These are phyloP conservation scores for Heliconius erato DNA, from an alignment of 2,888 invertebrate species.

Conservation along the genomic window DNA sequence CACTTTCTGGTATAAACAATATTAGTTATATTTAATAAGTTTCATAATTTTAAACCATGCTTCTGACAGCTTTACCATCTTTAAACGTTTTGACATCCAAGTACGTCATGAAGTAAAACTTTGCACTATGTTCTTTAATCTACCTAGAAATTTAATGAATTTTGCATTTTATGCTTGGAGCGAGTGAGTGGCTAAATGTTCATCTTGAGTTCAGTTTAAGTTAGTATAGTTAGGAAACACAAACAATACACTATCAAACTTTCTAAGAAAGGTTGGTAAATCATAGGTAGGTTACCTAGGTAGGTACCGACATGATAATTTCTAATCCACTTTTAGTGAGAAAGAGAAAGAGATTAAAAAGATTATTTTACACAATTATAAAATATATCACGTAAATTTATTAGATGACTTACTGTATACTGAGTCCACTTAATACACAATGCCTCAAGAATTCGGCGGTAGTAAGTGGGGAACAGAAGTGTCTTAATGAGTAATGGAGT, in stretches of 20 bases:
- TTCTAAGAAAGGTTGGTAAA: neutral
- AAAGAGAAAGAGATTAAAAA: too few species aligned
- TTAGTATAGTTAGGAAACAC: conserved; percentile 11
- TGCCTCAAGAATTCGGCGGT: too few species aligned
- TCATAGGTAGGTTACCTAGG: too few species aligned
- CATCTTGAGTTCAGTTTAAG: conserved; percentile 2
- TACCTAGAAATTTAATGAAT: conserved; percentile 20
- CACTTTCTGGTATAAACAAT: neutral
- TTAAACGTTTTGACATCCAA: neutral
- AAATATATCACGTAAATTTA: too few species aligned
- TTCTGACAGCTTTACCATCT: conserved; percentile 5
- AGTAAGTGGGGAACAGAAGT: too few species aligned
- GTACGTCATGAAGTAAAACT: conserved; percentile 14
- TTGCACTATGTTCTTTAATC: conserved; percentile 3
- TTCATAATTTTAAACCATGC: conserved; percentile 4
- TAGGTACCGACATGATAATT: neutral
- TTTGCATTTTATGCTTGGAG: conserved; percentile 15
- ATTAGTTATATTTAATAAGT: conserved; percentile 11
- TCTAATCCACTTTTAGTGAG: neutral
- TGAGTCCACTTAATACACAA: too few species aligned
- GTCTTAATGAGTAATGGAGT: too few species aligned
- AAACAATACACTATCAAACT: neutral
- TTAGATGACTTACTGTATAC: too few species aligned
- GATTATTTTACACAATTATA: too few species aligned
- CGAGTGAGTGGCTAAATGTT: conserved; percentile 9